A percentile compares a stretch with the other conserved stretches of the same genome.
These are phyloP conservation scores for Suricata suricatta DNA, from an alignment of 2,113 vertebrate genomes.

Conservation along the genomic window DNA sequence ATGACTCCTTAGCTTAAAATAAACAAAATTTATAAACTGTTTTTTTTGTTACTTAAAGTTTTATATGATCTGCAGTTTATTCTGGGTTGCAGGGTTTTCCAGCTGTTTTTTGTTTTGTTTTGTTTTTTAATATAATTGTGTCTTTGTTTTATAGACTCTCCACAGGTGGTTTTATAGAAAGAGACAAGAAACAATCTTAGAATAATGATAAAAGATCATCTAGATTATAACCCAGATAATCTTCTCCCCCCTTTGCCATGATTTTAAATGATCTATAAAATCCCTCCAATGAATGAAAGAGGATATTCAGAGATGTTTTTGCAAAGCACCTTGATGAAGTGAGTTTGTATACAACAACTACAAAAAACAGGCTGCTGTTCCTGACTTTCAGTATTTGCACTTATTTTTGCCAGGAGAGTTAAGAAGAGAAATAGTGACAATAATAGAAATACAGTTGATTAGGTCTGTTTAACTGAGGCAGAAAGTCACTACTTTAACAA, in stretches of 20 bases:
- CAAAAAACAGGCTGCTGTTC: neutral
- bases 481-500: slow-evolving; percentile 40
- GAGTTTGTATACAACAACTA: neutral
- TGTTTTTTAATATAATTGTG: neutral
- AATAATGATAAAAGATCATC: neutral
- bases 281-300: neutral
- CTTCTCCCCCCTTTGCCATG: neutral
- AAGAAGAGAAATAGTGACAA: slow-evolving; percentile 7
- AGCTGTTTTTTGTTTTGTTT: neutral
- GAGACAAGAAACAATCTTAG: neutral
- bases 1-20: neutral
- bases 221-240: neutral
- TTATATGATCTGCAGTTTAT: neutral
- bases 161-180: neutral
- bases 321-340: neutral
- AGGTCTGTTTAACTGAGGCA: neutral
- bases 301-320: neutral
- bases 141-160: neutral
- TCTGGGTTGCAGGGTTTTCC: neutral
- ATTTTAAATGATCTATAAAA: neutral
- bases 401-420: neutral
- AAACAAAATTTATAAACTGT: neutral
- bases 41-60: neutral
- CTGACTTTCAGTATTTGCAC: neutral
- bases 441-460: slow-evolving; percentile 32